These are phyloP conservation scores for Muscidifurax raptorellus DNA, from an alignment of 1,140 invertebrate genomes.

Conservation along the genomic window DNA sequence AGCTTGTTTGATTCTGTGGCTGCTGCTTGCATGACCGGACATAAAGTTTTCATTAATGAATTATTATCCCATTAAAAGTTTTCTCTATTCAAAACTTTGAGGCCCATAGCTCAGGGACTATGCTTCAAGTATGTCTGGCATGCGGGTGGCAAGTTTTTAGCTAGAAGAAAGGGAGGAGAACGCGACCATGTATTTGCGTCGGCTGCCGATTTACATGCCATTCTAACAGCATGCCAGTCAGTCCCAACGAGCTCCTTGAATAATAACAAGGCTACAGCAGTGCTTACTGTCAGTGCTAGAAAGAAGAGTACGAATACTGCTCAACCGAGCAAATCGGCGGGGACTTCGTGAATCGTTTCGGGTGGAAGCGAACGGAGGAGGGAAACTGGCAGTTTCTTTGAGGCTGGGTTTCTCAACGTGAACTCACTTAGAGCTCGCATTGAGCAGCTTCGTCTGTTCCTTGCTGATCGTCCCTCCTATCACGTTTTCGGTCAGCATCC, in stretches of 20 bases:
- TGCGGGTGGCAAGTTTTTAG: background rate
- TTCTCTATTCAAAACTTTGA: background rate
- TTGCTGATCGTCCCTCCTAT: background rate
- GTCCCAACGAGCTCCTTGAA: background rate
- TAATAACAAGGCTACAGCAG: background rate
- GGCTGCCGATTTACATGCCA: background rate
- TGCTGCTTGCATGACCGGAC: background rate
- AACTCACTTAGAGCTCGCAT: background rate
- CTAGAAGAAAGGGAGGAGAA: background rate
- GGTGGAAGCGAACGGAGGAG: background rate
- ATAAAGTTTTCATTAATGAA: background rate
- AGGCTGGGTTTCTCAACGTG: background rate
- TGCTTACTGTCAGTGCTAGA: background rate
- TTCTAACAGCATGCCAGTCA: background rate
- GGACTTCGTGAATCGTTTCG: background rate
- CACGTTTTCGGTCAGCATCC: background rate
- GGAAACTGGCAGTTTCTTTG: background rate
- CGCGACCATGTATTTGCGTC: background rate
- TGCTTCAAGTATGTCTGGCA: background rate
- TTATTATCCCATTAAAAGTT: background rate
- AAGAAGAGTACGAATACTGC: background rate
- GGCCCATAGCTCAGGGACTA: background rate
- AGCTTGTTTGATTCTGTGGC: too few species aligned
- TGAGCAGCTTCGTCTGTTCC: background rate
- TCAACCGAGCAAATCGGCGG: background rate